Evolutionary conservation across 2,113 vertebrate genomes (phyloP), one percentile per base, ranked within the genome.

Genomic region (Perca flavescens): DNA sequence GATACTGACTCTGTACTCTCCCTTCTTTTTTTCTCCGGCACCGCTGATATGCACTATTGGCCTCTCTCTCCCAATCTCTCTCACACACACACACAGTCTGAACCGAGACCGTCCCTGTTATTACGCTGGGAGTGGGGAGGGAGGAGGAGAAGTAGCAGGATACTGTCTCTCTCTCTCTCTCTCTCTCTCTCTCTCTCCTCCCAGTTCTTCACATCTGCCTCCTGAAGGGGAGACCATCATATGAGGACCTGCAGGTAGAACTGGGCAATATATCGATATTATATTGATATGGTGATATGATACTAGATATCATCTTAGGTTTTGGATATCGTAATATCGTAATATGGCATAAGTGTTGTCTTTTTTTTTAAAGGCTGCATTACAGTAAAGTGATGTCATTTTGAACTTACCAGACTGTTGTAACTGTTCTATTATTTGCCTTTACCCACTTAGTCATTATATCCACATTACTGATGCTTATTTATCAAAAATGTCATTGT

Each of bases 21-120:
- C 82, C 43, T 25, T 63, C 53, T 77, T 21, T 36, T 62, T 62
- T 72, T 69, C 21, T 40, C 34, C 46, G 19, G 73, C 31, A 5
- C 43, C 66, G 69, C 46, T 79, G 66, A 84, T 84, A 70, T 83
- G 79, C 36, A 49, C 53, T 53, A 4, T 58, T n/a, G 36, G 54
- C 50, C 62, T 21, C 21, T 66, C 65, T 73, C 40, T 49, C 40
- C 11, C 40, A 43, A 43, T 43, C 64, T 77, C 43, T 63, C 75
- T 40, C 70, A 22, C 53, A 54, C 49, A 22, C 53, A 54, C 49
- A 54, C 31, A 46, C 34, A 43, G 40, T 43, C 68, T 89, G 85
- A 91, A 88, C 89, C 75, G 49, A 76, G 81, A 88, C 79, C 74
- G 87, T 68, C 54, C 62, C 73, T n/a, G 68, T 83, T 76, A 85